Evolutionary conservation across 2,888 invertebrate genomes (phyloP).

Genomic region (Agrochola lota): DNA sequence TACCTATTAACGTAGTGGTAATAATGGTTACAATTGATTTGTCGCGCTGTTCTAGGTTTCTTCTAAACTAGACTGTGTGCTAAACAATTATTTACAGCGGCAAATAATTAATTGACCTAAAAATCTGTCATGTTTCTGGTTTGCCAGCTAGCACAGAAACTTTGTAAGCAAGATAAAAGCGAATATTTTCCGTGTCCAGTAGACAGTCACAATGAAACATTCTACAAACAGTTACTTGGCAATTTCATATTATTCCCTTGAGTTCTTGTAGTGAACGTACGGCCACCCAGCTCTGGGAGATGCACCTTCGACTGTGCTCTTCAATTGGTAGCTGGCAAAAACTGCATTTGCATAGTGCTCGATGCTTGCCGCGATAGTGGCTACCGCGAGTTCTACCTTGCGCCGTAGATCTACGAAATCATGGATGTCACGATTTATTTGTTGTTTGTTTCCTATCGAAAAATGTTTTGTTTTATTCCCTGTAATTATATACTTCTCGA

Average conservation of each 20-base stretch:
- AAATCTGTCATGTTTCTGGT: not conserved
- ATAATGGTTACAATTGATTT: conserved; percentile 31
- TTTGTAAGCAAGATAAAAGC: conserved; percentile 14
- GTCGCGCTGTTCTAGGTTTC: conserved; percentile 19
- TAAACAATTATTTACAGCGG: not conserved
- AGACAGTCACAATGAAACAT: conserved; percentile 43
- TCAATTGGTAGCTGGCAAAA: conserved; percentile 89
- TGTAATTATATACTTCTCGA: too few species aligned
- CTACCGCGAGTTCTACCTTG: conserved; percentile 75
- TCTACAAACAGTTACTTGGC: conserved; percentile 54
- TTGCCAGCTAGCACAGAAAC: not conserved
- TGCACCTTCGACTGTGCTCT: conserved; percentile 78
- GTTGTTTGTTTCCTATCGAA: too few species aligned
- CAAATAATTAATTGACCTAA: not conserved
- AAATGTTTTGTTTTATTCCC: too few species aligned
- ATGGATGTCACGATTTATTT: conserved; percentile 68
- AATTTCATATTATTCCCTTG: conserved; percentile 62
- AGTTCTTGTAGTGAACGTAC: conserved; percentile 54
- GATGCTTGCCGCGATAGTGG: conserved; percentile 86
- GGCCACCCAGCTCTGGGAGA: conserved; percentile 83
- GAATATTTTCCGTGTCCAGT: conserved; percentile 18
- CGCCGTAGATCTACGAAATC: conserved; percentile 67
- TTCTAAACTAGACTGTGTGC: conserved; percentile 2
- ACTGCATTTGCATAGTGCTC: conserved; percentile 89
- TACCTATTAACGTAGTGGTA: not conserved